Base-by-base conservation (phyloP, 2,113 vertebrate genomes). In the Redunca redunca region DNA sequence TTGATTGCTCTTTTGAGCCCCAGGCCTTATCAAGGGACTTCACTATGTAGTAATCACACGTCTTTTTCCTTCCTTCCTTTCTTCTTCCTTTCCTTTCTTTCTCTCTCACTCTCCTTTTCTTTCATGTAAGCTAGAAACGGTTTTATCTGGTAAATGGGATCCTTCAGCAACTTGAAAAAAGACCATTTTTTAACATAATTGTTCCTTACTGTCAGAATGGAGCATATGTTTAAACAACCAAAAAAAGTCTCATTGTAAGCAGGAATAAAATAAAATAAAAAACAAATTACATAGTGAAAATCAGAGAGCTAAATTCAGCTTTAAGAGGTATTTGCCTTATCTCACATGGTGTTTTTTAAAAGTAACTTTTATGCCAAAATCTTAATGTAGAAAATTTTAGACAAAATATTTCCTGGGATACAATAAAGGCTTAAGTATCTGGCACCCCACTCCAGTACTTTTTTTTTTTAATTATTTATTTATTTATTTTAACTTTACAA, bases 311-410 rank as follows among this genome's bases (percentile, higher is more conserved):
- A 64, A 77, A 91, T 64, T 88, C n/a, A 74, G 3, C 2, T 88
- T 78, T 53, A 57, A 21, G 16, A 78, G 6, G 1, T 89, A 12
- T 55, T 94, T 90, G 28, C 3, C 7, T 87, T 64, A 43, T 88
- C 33, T 3, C 77, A 23, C 26, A 71, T 36, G 13, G 1, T 36
- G 6, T 19, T 33, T 88, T 91, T 82, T 7, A 0, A 40, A 90
- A 52, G 62, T 46, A 2, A 53, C 33, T 50, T 85, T n/a, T 58
- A 36, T 89, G 21, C 3, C 17, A 23, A 64, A 0, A 55, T 74
- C 57, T 94, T 64, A 92, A 30, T 40, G 19, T 33, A 57, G 58
- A 23, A 6, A 90, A 40, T 93, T 93, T 94, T 57, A 17, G n/a
- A 60, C 8, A 50, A 81, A 80, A 64, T 88, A 83, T 80, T 90